Conservation (phyloP, 2,113 vertebrate species). For the Laticauda laticaudata region DNA sequence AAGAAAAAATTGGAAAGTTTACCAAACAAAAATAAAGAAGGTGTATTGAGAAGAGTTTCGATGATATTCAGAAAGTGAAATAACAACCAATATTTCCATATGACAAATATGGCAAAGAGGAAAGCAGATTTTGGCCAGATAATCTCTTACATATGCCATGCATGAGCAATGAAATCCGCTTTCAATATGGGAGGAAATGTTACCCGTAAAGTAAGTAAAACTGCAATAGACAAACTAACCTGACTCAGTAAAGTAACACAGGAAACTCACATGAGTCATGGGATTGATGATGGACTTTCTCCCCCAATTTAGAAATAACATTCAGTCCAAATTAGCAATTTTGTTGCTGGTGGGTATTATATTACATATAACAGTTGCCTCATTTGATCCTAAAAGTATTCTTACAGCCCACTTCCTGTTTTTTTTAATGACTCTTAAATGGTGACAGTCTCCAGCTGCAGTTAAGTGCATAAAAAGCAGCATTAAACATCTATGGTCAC, state of each 20-base stretch:
- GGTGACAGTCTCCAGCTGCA: background rate
- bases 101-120: background rate
- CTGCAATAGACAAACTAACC: background rate
- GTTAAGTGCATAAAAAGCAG: background rate
- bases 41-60: background rate
- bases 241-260: background rate
- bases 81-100: background rate
- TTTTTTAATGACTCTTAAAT: background rate
- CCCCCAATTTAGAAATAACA: background rate
- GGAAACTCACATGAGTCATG: background rate
- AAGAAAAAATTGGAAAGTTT: background rate
- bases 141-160: background rate
- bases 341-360: background rate
- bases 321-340: background rate
- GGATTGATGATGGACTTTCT: background rate
- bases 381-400: background rate
- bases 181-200: background rate
- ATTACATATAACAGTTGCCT: background rate
- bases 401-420: slow-evolving; percentile 2
- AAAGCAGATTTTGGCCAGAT: background rate
- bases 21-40: background rate
- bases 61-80: background rate
- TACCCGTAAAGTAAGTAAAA: background rate
- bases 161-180: background rate
- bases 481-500: background rate